Base-by-base conservation (phyloP, 2,113 vertebrate genomes). In the Monarcha castaneiventris region DNA sequence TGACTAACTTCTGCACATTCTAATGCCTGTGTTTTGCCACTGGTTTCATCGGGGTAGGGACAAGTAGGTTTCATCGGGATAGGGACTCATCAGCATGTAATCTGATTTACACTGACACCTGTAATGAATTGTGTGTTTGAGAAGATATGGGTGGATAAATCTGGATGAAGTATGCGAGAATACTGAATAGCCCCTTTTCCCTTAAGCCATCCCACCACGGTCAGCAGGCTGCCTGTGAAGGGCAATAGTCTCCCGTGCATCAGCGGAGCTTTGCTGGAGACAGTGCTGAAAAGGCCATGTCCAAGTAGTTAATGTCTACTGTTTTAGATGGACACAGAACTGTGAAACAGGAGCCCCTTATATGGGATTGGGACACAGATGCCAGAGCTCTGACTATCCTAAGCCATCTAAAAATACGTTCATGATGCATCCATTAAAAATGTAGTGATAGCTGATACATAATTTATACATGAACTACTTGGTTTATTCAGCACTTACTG, bases 401-500 rank as follows among this genome's bases (percentile, higher is more conserved):
- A 77, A 61, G 73, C 46, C n/a, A 55, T 92, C 81, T 96, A 88
- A 96, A 96, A 95, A 96, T 84, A 84, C 3, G 5, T 84, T 78
- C 0, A 2, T 88, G 93, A 86, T 86, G 84, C 77, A 94, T 21
- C 76, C 46, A 91, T 97, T 88, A 97, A 96, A 97, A 90, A 96
- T 93, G 89, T 94, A 96, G 87, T 35, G 83, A 76, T 93, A 87
- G 68, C 55, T 93, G 55, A 94, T 96, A 15, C 10, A 95, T 97
- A 95, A 96, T 96, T 97, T 96, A 97, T 93, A 81, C 43, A 7
- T 92, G 93, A 96, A 93, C 96, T 96, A 89, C 90, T 96, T 96
- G 58, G 67, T 89, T 78, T 73, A 67, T 83, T 91, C 89, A 75
- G 68, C 37, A 52, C 33, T 96, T 87, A 52, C 75, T 63, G 58